phyloP scores from a whole-genome alignment of 2,888 invertebrate genomes.

The Chrysolina haemoptera region DNA sequence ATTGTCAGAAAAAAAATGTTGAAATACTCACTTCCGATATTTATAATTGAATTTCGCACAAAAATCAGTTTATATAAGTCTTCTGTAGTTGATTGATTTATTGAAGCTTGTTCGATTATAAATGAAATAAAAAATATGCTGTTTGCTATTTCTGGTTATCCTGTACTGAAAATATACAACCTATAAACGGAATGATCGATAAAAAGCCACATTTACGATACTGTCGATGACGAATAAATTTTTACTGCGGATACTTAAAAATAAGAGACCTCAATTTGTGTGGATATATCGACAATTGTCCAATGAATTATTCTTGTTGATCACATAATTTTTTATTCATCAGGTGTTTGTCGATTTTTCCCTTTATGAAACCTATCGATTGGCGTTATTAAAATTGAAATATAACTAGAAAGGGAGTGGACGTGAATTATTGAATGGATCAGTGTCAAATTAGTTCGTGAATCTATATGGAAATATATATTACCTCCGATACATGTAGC shows the following conservation, averaged over 20 bases:
- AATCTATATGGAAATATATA: neutral
- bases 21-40: too few relatives aligned
- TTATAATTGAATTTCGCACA: too few relatives aligned
- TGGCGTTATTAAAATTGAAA: neutral
- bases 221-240: constrained; percentile 2
- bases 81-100: too few relatives aligned
- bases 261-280: constrained; percentile 27
- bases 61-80: too few relatives aligned
- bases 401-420: neutral
- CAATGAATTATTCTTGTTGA: constrained; percentile 40
- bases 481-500: neutral
- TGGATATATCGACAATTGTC: constrained; percentile 38
- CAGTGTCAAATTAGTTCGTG: neutral
- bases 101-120: neutral
- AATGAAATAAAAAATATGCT: constrained; percentile 1
- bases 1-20: too few relatives aligned
- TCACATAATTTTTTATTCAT: constrained; percentile 41
- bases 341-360: constrained; percentile 34
- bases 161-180: neutral
- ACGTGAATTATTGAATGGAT: constrained; percentile 12
- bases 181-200: constrained; percentile 15
- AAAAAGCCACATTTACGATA: constrained; percentile 11
- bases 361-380: constrained; percentile 39
- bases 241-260: constrained; percentile 11
- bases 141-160: neutral